Base-by-base conservation (phyloP, 2,888 invertebrate species). In the Oasisia sp. region DNA sequence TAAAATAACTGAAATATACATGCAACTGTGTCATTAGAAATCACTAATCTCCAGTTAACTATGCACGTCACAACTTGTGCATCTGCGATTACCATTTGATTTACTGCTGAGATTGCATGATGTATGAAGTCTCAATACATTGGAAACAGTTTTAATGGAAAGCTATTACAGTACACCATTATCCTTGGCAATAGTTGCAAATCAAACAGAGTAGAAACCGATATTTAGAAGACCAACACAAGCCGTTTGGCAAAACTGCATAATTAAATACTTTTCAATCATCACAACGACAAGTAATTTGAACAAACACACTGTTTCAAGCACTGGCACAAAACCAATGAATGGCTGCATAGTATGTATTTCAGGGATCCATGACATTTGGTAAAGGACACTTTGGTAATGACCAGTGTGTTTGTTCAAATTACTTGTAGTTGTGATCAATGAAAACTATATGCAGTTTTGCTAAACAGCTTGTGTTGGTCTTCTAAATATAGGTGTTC, bases 401-500 rank as follows among this genome's bases (percentile, higher is more conserved):
- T 38, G 38, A 38, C n/a, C n/a, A n/a, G n/a, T n/a, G 38, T 38
- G 38, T 38, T 38, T 38, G 38, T 38, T 38, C 38, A 38, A 38
- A 38, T 38, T 38, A 38, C 38, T 38, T 38, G 38, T 38, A 38
- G 38, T 38, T 38, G 38, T 38, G 38, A 38, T 38, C 38, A 38
- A 38, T 38, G 38, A 38, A 38, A 38, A 38, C 38, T 38, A 38
- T 38, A 38, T 38, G 38, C 38, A 38, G 38, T 38, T 38, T 38
- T 38, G 38, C 38, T 38, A 38, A 38, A 38, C 38, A 4, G 38
- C 27, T 27, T 27, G 19, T 74, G 19, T 27, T 27, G 74, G 27
- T 27, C 74, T 74, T 74, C 74, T 74, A 74, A 74, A 74, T 74
- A 74, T 74, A 74, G 74, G 74, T 74, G 74, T 19, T 74, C 74